Percentiles rank a stretch among this genome's conserved stretches.
These are phyloP conservation scores for Hydropsyche tenuis DNA, from an alignment of 1,140 invertebrate species.

Conservation along the genomic window DNA sequence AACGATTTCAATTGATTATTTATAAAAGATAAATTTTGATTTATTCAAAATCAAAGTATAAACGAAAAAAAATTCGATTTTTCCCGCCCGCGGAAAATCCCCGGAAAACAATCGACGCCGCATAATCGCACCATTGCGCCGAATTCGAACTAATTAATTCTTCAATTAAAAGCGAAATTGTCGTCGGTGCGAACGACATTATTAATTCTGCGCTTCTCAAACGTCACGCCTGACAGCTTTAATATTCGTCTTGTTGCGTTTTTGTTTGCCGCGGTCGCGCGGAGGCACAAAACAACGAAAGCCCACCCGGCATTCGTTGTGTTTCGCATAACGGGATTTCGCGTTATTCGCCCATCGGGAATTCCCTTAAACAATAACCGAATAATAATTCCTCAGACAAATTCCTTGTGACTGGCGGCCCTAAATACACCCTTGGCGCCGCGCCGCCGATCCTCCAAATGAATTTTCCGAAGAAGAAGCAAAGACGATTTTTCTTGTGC, in stretches of 20 bases:
- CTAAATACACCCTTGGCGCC: not conserved
- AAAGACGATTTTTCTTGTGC: no score
- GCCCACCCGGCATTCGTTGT: no score
- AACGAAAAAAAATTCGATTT: no score
- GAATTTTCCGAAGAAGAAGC: not conserved
- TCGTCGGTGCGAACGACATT: not conserved
- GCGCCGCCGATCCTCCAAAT: not conserved
- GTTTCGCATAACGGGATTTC: conserved; percentile 10
- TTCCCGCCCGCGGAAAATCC: no score
- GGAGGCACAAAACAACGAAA: not conserved
- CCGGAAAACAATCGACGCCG: no score
- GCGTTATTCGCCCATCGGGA: conserved; percentile 10
- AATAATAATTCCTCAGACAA: conserved; percentile 19
- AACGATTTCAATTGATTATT: no score
- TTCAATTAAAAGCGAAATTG: no score
- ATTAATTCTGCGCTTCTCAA: conserved; percentile 9
- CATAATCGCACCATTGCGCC: no score
- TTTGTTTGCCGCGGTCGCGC: conserved; percentile 9
- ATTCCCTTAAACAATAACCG: conserved; percentile 11
- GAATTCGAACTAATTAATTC: no score
- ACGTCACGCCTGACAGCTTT: conserved; percentile 13
- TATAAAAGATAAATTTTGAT: no score
- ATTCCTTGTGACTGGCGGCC: conserved; percentile 8
- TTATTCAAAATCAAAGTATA: no score
- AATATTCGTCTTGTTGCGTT: conserved; percentile 22